These are phyloP conservation scores for Subacronicta megacephala DNA, from an alignment of 2,888 invertebrate genomes.

Conservation along the genomic window DNA sequence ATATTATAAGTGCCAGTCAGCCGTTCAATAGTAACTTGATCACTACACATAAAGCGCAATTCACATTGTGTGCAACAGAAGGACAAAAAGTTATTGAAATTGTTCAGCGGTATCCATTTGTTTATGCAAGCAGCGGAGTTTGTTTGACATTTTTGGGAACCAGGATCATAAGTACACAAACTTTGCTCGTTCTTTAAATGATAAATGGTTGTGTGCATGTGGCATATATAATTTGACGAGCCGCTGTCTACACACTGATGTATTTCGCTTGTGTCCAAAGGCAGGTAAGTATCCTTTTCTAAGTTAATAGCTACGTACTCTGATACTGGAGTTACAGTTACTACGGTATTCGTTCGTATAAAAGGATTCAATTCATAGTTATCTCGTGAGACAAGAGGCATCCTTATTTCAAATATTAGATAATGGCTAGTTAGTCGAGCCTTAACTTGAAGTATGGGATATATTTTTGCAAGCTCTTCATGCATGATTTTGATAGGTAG, in stretches of 20 bases:
- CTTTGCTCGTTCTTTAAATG: neutral
- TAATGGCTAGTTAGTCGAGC: neutral
- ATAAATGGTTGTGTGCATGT: neutral
- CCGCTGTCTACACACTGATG: too few species aligned
- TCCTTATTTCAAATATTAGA: neutral
- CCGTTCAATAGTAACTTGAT: neutral
- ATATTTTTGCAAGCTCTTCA: neutral
- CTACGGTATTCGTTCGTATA: neutral
- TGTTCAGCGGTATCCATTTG: neutral
- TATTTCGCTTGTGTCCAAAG: too few species aligned
- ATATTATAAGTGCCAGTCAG: too few species aligned
- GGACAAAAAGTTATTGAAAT: neutral
- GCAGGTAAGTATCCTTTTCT: too few species aligned
- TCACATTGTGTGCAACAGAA: neutral
- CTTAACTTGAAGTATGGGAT: neutral
- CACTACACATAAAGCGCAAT: neutral
- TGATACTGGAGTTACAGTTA: conserved; percentile 6
- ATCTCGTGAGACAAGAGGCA: conserved; percentile 2
- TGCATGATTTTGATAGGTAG: neutral
- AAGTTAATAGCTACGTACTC: neutral
- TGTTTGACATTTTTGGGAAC: neutral
- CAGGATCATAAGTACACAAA: neutral
- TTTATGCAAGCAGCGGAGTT: neutral
- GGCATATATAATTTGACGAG: neutral
- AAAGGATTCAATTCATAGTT: neutral